Evolutionary conservation across 2,888 invertebrate genomes (phyloP).

Genomic region (Cyclophora punctaria): DNA sequence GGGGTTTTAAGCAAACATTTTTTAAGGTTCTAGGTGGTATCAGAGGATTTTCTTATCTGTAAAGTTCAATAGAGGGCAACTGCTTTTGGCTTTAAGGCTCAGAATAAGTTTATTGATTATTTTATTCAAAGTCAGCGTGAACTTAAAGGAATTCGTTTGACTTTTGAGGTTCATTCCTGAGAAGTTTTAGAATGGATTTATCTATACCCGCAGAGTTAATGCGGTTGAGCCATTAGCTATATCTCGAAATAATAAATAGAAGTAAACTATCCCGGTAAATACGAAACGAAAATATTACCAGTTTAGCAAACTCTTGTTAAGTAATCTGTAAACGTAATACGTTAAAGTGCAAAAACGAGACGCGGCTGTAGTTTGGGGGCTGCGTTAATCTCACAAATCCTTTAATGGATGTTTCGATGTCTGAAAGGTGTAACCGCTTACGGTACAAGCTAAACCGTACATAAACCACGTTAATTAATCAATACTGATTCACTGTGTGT

Average conservation of each 20-base stretch:
- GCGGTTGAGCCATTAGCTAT: no score
- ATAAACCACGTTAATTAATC: conserved; percentile 16
- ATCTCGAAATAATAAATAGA: background rate
- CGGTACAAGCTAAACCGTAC: conserved; percentile 20
- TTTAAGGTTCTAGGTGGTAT: background rate
- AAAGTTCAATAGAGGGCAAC: background rate
- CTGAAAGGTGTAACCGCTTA: conserved; percentile 46
- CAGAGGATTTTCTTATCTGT: conserved; percentile 1
- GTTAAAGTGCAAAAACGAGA: conserved; percentile 37
- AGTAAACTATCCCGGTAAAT: background rate
- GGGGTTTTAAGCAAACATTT: no score
- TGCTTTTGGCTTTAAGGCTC: no score
- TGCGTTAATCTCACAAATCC: conserved; percentile 53
- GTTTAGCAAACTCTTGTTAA: conserved; percentile 7
- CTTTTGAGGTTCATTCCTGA: no score
- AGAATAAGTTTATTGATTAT: no score
- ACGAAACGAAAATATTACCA: background rate
- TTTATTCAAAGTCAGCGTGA: no score
- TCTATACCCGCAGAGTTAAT: no score
- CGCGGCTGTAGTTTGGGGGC: conserved; percentile 30
- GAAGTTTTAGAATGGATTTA: no score
- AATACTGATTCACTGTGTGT: conserved; percentile 1
- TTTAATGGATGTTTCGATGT: conserved; percentile 58
- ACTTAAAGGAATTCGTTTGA: no score
- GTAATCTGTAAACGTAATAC: conserved; percentile 26